These are phyloP conservation scores for Diabrotica virgifera DNA, from an alignment of 1,140 invertebrate genomes.

Conservation along the genomic window DNA sequence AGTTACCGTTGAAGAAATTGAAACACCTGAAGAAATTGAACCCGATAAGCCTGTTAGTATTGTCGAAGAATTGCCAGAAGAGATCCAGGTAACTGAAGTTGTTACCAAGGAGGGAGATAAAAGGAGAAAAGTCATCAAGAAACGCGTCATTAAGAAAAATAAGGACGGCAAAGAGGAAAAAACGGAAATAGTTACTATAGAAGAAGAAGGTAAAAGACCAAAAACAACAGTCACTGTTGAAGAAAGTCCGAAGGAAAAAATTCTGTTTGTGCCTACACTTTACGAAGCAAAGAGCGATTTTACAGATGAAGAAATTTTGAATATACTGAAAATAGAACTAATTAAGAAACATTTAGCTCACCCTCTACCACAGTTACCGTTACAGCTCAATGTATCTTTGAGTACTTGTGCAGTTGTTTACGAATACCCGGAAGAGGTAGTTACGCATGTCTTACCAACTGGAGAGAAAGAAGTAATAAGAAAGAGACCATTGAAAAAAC, in stretches of 20 bases:
- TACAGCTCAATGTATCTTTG: slow-evolving; percentile 20
- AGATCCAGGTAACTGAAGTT: slow-evolving; percentile 29
- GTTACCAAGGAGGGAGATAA: slow-evolving; percentile 35
- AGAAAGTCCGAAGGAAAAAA: slow-evolving; percentile 33
- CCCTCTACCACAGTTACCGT: slow-evolving; percentile 33
- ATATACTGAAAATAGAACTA: slow-evolving; percentile 34
- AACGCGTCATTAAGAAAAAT: slow-evolving; percentile 43
- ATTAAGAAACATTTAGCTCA: slow-evolving; percentile 35
- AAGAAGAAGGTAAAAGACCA: slow-evolving; percentile 44
- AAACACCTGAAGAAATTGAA: slow-evolving; percentile 36
- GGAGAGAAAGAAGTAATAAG: slow-evolving; percentile 25
- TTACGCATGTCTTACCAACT: slow-evolving; percentile 12
- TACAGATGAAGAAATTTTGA: slow-evolving; percentile 30
- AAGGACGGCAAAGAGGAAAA: slow-evolving; percentile 41
- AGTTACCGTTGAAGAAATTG: slow-evolving; percentile 41
- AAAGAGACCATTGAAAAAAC: slow-evolving; percentile 32
- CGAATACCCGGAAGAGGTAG: slow-evolving; percentile 30
- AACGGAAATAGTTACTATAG: slow-evolving; percentile 40
- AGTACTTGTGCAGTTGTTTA: slow-evolving; percentile 22
- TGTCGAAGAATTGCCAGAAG: slow-evolving; percentile 30
- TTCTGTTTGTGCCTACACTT: slow-evolving; percentile 34
- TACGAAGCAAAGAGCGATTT: slow-evolving; percentile 28
- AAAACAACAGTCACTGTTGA: slow-evolving; percentile 35
- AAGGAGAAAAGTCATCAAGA: slow-evolving; percentile 45
- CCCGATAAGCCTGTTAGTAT: slow-evolving; percentile 12